Evolutionary conservation across 2,797 vertebrate genomes (phyloP), one percentile per base, ranked within the genome.

Genomic region (Neoniphon sammara): DNA sequence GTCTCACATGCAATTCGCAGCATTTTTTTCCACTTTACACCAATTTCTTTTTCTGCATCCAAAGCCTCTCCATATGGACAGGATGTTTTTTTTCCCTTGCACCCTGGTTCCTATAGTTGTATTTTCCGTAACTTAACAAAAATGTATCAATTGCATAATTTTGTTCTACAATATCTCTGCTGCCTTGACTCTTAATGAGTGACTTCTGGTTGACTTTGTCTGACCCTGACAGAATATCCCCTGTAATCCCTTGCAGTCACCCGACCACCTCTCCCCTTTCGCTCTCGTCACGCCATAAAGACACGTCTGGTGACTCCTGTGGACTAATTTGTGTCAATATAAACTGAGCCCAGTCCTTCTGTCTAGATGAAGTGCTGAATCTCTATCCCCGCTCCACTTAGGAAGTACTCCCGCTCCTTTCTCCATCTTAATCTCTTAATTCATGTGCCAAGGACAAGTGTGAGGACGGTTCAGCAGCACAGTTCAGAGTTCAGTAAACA

Each of bases 391-490:
- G 0, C 27, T 17, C 7, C 30, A 18, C 11, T 31, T 0, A 55
- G 14, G 7, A 30, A 50, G 23, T 15, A 4, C 42, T 53, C n/a
- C 23, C 11, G 0, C 39, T 47, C 73, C n/a, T 61, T 12, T 58
- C 6, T 59, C n/a, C 2, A 8, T 36, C 57, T 68, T 77, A 59
- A 87, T 90, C 65, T 75, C 67, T 85, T 78, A 71, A 83, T 80
- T 87, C 54, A 89, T 86, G 67, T 30, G 21, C 66, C 78, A 87
- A 89, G 83, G 84, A 82, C 85, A 80, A 70, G 79, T 68, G 73
- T 73, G 77, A 77, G 70, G 59, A 21, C 62, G 15, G 65, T 72
- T 68, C 58, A 49, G 21, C 57, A 5, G 60, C 68, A 64, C 31
- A 55, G 73, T 65, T 75, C 57, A 66, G 69, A 82, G 47, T 55